Conservation (phyloP, 1,140 invertebrate species). For the Caenorhabditis briggsae region DNA sequence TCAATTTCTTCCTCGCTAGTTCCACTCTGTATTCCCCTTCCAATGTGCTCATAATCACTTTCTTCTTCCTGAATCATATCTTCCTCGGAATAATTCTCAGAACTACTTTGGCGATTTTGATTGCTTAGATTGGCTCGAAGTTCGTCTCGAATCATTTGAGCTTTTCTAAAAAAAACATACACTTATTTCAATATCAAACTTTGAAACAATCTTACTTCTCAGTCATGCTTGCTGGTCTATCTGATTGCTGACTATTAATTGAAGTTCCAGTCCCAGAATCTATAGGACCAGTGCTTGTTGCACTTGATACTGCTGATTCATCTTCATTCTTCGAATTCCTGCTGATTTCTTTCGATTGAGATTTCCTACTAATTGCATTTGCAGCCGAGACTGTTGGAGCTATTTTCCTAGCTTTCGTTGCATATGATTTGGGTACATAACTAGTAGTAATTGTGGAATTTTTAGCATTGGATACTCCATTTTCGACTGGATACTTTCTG, state of each 20-base stretch:
- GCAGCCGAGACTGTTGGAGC: not conserved
- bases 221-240: constrained; percentile 25
- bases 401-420: not conserved
- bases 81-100: constrained; percentile 39
- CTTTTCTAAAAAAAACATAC: constrained; percentile 16
- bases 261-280: constrained; percentile 46
- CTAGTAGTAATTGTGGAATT: not conserved
- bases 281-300: constrained; percentile 16
- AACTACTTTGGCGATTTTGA: not conserved
- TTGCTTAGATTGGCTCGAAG: not conserved
- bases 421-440: constrained; percentile 17
- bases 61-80: constrained; percentile 39
- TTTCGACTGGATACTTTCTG: not conserved
- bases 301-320: constrained; percentile 4
- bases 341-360: not conserved
- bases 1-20: constrained; percentile 45
- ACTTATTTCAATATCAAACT: too few species aligned
- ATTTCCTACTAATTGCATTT: not conserved
- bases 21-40: constrained; percentile 17
- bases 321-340: not conserved
- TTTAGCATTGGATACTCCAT: not conserved
- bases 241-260: constrained; percentile 38
- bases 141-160: constrained; percentile 35
- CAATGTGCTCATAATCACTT: constrained; percentile 25
- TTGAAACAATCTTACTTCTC: not conserved